Conservation (phyloP, 2,797 vertebrate genomes). For the Pseudomugil gertrudae region DNA sequence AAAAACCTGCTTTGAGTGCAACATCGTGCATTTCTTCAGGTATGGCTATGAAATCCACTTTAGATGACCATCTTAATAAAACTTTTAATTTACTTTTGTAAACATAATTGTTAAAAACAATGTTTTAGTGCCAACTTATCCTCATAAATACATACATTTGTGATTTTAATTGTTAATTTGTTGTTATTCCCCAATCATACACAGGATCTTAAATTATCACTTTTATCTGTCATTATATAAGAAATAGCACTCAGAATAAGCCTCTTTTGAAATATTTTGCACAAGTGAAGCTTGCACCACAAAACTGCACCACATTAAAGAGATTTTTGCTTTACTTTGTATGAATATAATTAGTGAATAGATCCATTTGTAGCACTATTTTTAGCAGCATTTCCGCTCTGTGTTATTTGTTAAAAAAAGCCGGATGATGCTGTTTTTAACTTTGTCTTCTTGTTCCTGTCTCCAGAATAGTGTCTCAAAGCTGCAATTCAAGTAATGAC, state of each 20-base stretch:
- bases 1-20: neutral
- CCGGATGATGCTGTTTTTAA: neutral
- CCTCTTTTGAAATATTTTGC: neutral
- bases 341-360: neutral
- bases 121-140: neutral
- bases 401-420: neutral
- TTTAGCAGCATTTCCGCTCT: neutral
- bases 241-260: neutral
- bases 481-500: constrained; percentile 34
- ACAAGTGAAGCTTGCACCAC: neutral
- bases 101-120: neutral
- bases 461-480: constrained; percentile 4
- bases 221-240: neutral
- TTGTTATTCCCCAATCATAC: neutral
- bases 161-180: neutral
- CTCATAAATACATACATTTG: neutral
- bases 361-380: neutral
- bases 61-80: neutral
- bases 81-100: neutral
- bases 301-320: neutral
- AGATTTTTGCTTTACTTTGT: neutral
- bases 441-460: neutral
- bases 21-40: neutral
- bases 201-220: neutral
- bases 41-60: neutral